These are phyloP conservation scores for Pocillopora meandrina DNA, from an alignment of 92 coral and sea anemone species.

Conservation along the genomic window DNA sequence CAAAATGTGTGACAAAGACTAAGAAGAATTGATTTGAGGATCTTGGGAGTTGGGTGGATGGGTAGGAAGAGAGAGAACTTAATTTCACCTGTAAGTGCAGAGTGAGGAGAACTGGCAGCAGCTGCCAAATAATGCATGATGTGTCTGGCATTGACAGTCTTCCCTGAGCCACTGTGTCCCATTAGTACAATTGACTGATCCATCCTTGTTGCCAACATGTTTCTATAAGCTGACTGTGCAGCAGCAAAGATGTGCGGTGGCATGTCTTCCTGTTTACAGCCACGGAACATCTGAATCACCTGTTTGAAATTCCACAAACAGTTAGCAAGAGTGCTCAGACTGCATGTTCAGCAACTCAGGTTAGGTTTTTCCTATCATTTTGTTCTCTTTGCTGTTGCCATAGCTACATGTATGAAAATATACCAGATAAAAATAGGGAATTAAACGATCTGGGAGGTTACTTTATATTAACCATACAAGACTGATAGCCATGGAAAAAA, in stretches of 20 bases:
- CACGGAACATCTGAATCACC: conserved; percentile 99
- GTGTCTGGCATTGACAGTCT: conserved; percentile 82
- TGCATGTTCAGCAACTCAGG: no score
- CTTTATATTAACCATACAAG: no score
- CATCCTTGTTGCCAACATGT: conserved; percentile 93
- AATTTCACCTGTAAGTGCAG: conserved; percentile 85
- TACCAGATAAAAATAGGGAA: no score
- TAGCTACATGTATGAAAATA: no score
- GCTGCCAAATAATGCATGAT: conserved; percentile 83
- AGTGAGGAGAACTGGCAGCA: conserved; percentile 85
- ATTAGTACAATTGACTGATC: conserved; percentile 95
- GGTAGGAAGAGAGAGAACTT: background rate
- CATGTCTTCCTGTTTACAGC: conserved; percentile 99
- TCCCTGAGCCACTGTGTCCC: conserved; percentile 97
- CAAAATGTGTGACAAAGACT: no score
- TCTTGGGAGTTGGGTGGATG: background rate
- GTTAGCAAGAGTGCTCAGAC: no score
- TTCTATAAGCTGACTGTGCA: conserved; percentile 93
- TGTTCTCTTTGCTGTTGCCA: no score
- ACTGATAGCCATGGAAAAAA: no score
- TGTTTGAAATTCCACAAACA: conserved; percentile 4
- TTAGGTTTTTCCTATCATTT: no score
- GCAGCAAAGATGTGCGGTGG: conserved; percentile 99
- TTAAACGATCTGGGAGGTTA: no score
- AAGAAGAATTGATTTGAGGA: background rate